A percentile compares a stretch with the other conserved stretches of the same genome.
Conservation (phyloP, 2,888 invertebrate genomes). For the Geotrupes spiniger region DNA sequence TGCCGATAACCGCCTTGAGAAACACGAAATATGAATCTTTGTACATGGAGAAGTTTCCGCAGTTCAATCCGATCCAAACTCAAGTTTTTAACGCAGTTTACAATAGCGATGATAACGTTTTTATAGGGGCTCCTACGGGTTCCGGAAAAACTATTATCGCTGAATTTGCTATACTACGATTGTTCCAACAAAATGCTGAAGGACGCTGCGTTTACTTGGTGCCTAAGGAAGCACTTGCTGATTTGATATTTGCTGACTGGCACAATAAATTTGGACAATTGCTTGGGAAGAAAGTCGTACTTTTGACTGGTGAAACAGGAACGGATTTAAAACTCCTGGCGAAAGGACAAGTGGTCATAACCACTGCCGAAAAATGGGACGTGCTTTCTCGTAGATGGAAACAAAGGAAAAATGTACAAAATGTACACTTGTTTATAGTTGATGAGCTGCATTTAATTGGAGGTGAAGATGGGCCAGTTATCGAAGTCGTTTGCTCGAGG, state of each 20-base stretch:
- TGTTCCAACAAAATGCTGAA: slow-evolving; percentile 71
- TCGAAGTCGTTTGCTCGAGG: slow-evolving; percentile 88
- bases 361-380: slow-evolving; percentile 99
- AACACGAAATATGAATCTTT: slow-evolving; percentile 83
- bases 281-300: slow-evolving; percentile 82
- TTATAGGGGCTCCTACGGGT: slow-evolving; percentile 90
- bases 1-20: slow-evolving; percentile 89
- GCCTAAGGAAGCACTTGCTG: slow-evolving; percentile 88
- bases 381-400: slow-evolving; percentile 98
- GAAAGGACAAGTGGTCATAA: slow-evolving; percentile 93
- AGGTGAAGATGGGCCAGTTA: slow-evolving; percentile 87
- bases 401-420: slow-evolving; percentile 97
- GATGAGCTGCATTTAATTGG: slow-evolving; percentile 93
- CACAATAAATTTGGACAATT: slow-evolving; percentile 78
- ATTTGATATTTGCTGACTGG: slow-evolving; percentile 89
- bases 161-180: slow-evolving; percentile 90
- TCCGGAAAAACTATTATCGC: slow-evolving; percentile 93
- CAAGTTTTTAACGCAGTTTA: slow-evolving; percentile 99
- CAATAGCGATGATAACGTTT: slow-evolving; percentile 97
- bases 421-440: slow-evolving; percentile 92
- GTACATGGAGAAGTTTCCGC: slow-evolving; percentile 81
- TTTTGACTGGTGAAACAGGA: slow-evolving; percentile 95
- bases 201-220: slow-evolving; percentile 91
- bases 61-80: slow-evolving; percentile 98
- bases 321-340: slow-evolving; percentile 92